These are phyloP conservation scores for Neodiprion virginianus DNA, from an alignment of 1,140 invertebrate species.

Conservation along the genomic window DNA sequence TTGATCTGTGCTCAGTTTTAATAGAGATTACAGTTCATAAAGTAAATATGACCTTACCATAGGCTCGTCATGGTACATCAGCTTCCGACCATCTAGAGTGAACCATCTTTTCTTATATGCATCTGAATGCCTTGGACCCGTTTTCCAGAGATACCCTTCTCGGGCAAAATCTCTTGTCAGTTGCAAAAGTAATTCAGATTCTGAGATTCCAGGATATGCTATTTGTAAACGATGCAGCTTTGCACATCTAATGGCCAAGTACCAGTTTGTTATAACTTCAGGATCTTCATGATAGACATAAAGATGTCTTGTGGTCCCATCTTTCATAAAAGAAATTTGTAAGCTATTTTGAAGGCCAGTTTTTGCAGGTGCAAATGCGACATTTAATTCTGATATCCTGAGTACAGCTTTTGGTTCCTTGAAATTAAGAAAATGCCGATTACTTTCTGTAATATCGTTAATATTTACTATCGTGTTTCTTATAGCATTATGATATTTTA, in stretches of 20 bases:
- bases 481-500: background rate
- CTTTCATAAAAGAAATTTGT: conserved; percentile 84
- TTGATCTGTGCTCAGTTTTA: background rate
- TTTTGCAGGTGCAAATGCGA: conserved; percentile 85
- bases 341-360: conserved; percentile 80
- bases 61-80: conserved; percentile 91
- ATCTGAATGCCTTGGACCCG: conserved; percentile 80
- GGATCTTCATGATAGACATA: conserved; percentile 87
- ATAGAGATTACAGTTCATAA: background rate
- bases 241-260: conserved; percentile 84
- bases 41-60: conserved; percentile 60
- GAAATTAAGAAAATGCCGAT: conserved; percentile 33
- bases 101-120: conserved; percentile 88
- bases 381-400: conserved; percentile 82
- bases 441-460: background rate
- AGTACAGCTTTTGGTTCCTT: conserved; percentile 85
- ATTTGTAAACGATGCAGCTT: conserved; percentile 84
- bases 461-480: conserved; percentile 1
- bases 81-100: conserved; percentile 84
- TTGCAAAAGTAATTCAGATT: conserved; percentile 76
- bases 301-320: conserved; percentile 83
- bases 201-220: conserved; percentile 80
- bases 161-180: conserved; percentile 82
- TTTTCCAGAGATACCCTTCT: conserved; percentile 91
- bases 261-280: conserved; percentile 88